Percentiles rank a stretch among this genome's conserved stretches.
Conservation (phyloP, 2,113 vertebrate genomes). For the Pteropus alecto region DNA sequence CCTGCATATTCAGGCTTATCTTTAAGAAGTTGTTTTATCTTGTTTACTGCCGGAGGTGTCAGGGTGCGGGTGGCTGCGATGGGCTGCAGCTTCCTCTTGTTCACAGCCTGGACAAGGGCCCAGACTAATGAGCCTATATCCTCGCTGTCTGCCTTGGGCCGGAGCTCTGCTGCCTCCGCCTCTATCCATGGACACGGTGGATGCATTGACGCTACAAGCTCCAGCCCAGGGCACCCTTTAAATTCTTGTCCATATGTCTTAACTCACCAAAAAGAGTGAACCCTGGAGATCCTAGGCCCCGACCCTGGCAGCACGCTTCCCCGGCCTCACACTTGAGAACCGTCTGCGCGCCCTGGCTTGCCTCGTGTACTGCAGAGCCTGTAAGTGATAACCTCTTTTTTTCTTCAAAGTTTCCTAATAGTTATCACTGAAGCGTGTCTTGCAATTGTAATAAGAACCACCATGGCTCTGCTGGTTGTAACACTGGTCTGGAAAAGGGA, state of each 20-base stretch:
- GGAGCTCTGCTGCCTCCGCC: no score
- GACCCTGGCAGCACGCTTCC: neutral
- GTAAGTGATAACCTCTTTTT: neutral
- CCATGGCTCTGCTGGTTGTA: neutral
- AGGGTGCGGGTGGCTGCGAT: constrained; percentile 88
- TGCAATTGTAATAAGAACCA: neutral
- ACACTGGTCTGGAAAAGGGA: neutral
- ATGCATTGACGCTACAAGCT: no score
- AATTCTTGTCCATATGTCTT: no score
- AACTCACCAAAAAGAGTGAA: neutral
- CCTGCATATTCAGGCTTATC: constrained; percentile 78
- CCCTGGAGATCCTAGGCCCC: neutral
- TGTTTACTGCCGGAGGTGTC: no score
- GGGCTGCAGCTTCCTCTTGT: constrained; percentile 88
- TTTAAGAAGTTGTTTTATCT: no score
- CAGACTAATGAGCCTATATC: constrained; percentile 91
- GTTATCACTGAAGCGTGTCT: neutral
- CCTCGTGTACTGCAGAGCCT: neutral
- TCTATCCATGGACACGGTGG: no score
- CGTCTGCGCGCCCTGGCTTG: no score
- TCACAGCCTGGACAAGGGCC: constrained; percentile 91
- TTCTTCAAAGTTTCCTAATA: neutral
- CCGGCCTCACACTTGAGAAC: no score
- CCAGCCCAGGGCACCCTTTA: no score
- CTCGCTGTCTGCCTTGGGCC: constrained; percentile 26